A percentile compares a stretch with the other conserved stretches of the same genome.
phyloP scores from a whole-genome alignment of 2,888 invertebrate genomes.

The Hymenopus coronatus region DNA sequence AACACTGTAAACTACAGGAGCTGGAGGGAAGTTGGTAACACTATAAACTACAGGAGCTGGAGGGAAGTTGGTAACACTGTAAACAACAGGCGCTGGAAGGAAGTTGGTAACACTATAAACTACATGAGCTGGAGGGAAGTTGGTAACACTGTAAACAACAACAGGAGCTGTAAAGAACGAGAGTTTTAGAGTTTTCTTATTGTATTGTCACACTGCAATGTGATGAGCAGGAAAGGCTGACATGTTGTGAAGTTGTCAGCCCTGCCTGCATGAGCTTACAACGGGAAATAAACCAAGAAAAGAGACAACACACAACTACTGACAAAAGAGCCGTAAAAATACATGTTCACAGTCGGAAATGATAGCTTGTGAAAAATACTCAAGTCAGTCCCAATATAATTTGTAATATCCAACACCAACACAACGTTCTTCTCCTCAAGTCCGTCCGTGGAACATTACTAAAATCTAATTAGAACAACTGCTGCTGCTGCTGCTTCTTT shows the following conservation, averaged over 20 bases:
- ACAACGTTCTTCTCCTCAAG: no score
- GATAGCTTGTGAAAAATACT: conserved; percentile 34
- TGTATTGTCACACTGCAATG: conserved; percentile 34
- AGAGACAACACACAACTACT: conserved; percentile 35
- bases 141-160: no score
- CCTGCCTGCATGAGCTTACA: conserved; percentile 25
- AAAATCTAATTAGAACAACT: conserved; percentile 30
- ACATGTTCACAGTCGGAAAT: conserved; percentile 32
- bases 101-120: no score
- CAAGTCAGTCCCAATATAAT: conserved; percentile 29
- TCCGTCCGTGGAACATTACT: conserved; percentile 30
- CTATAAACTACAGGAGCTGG: no score
- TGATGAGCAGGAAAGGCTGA: conserved; percentile 7
- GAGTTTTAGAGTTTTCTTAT: neutral
- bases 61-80: no score
- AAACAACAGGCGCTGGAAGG: no score
- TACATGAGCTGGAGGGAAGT: no score
- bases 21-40: no score
- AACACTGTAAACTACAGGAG: no score
- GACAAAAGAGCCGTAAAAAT: conserved; percentile 36
- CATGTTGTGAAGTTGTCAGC: neutral
- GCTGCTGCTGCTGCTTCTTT: conserved; percentile 29
- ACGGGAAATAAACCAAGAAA: conserved; percentile 32
- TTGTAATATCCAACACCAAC: conserved; percentile 34
- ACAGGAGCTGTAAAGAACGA: no score